Percentiles rank a stretch among this genome's conserved stretches.
Conservation (phyloP, 2,888 invertebrate species). For the Tetragonisca angustula region DNA sequence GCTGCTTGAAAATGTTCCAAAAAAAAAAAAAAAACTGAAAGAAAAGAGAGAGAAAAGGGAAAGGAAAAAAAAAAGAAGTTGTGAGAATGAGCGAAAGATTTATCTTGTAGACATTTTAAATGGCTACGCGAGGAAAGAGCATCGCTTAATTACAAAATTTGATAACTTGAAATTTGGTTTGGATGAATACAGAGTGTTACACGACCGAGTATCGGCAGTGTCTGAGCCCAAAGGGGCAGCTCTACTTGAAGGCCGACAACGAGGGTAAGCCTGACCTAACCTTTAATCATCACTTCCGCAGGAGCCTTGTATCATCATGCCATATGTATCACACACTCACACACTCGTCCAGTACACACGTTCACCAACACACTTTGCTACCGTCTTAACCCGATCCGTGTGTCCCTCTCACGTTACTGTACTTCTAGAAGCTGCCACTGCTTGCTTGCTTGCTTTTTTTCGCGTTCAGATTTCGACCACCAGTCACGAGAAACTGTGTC, state of each 20-base stretch:
- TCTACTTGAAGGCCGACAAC: slow-evolving; percentile 93
- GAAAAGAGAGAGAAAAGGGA: not conserved
- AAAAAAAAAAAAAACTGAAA: not conserved
- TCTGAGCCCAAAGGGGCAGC: slow-evolving; percentile 92
- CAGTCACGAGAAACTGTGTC: slow-evolving; percentile 36
- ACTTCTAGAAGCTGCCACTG: slow-evolving; percentile 76
- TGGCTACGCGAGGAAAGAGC: slow-evolving; percentile 43
- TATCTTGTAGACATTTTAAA: slow-evolving; percentile 9
- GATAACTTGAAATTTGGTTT: slow-evolving; percentile 76
- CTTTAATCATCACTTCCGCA: slow-evolving; percentile 81
- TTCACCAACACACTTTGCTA: slow-evolving; percentile 58
- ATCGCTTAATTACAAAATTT: slow-evolving; percentile 42
- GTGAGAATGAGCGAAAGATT: not conserved
- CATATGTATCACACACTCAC: slow-evolving; percentile 65
- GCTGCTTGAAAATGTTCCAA: not conserved
- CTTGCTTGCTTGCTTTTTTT: slow-evolving; percentile 79
- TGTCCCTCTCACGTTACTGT: slow-evolving; percentile 68
- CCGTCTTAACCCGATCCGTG: slow-evolving; percentile 66
- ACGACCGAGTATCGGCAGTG: slow-evolving; percentile 91
- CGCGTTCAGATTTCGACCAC: slow-evolving; percentile 66
- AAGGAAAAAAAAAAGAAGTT: not conserved
- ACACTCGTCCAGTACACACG: slow-evolving; percentile 31
- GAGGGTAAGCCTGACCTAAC: slow-evolving; percentile 89
- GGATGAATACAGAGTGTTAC: slow-evolving; percentile 83
- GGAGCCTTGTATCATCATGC: slow-evolving; percentile 79